phyloP scores from a whole-genome alignment of 2,888 invertebrate genomes.

The Hesperia comma region DNA sequence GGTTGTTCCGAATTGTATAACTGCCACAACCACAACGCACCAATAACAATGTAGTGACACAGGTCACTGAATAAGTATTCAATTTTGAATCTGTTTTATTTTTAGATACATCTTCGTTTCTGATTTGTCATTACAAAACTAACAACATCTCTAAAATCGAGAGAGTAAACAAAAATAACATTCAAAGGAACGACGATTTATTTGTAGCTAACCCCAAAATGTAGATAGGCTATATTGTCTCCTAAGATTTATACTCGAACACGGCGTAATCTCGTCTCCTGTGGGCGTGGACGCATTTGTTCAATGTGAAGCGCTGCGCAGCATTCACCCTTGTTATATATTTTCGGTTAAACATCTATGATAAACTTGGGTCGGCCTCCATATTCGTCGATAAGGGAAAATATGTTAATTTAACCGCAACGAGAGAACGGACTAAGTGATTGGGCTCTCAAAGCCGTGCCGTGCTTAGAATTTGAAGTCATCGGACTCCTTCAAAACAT shows the following conservation, averaged over 20 bases:
- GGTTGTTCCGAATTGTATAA: too few species aligned
- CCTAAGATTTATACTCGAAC: conserved; percentile 77
- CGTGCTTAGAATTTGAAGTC: conserved; percentile 77
- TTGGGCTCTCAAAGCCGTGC: conserved; percentile 71
- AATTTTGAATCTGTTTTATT: too few species aligned
- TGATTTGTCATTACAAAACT: conserved; percentile 6
- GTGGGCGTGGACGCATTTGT: conserved; percentile 80
- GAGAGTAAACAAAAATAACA: conserved; percentile 16
- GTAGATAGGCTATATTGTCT: conserved; percentile 67
- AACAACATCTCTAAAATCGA: conserved; percentile 2
- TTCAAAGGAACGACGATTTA: conserved; percentile 67
- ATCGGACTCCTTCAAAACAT: conserved; percentile 55
- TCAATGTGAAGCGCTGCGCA: conserved; percentile 54
- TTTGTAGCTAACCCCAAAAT: conserved; percentile 74
- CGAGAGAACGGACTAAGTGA: conserved; percentile 79
- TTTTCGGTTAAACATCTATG: conserved; percentile 74
- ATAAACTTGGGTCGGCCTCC: conserved; percentile 72
- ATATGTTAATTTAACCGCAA: conserved; percentile 79
- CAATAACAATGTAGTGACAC: too few species aligned
- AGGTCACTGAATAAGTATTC: too few species aligned
- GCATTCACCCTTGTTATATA: conserved; percentile 67
- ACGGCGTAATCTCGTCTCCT: conserved; percentile 74
- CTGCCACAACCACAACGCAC: too few species aligned
- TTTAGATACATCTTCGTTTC: not conserved
- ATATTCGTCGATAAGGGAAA: conserved; percentile 80